A percentile compares a stretch with the other conserved stretches of the same genome.
phyloP scores from a whole-genome alignment of 2,113 vertebrate genomes.

The Marcusenius ussheri region DNA sequence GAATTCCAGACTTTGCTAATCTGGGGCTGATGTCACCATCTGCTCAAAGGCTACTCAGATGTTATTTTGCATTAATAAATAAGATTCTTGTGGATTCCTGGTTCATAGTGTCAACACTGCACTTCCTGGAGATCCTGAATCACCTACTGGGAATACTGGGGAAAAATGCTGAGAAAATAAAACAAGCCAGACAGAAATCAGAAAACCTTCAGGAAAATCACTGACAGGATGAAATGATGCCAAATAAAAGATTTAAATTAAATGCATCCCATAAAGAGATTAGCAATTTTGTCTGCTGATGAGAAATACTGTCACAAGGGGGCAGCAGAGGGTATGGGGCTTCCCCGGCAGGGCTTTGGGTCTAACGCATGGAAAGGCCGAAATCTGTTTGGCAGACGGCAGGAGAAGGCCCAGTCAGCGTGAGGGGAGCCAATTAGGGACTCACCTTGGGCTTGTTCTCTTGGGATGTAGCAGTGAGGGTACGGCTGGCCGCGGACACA shows the following conservation, averaged over 20 bases:
- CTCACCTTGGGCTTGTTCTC: constrained; percentile 80
- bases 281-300: neutral
- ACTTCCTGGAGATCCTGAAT: neutral
- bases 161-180: neutral
- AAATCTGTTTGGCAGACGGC: neutral
- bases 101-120: neutral
- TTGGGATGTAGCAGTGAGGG: constrained; percentile 39
- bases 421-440: neutral
- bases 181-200: neutral
- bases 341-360: neutral
- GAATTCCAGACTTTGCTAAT: neutral
- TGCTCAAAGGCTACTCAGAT: neutral
- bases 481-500: constrained; percentile 39
- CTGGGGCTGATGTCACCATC: neutral
- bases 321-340: neutral
- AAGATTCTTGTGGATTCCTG: neutral
- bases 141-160: neutral
- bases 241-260: neutral
- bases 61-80: neutral
- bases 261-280: neutral
- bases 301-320: neutral
- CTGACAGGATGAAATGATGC: neutral
- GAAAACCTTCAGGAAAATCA: neutral
- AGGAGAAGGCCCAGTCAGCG: neutral
- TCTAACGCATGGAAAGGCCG: neutral